phyloP scores from a whole-genome alignment of 2,888 invertebrate genomes.

The Periphyllus acericola region DNA sequence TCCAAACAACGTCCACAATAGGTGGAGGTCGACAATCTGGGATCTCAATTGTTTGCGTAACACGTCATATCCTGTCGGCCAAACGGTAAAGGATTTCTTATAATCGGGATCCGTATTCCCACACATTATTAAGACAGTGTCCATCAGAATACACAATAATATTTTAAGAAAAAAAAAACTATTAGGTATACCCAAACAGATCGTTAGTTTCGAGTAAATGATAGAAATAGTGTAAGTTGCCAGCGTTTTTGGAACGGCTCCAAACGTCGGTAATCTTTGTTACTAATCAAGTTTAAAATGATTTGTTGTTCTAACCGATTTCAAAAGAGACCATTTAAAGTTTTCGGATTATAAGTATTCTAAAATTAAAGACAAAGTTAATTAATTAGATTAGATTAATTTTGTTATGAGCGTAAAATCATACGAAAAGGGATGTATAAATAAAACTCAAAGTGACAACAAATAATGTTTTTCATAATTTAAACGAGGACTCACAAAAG shows the following conservation, averaged over 20 bases:
- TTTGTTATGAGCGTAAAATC: slow-evolving; percentile 35
- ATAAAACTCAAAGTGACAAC: not conserved
- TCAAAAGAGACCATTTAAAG: slow-evolving; percentile 43
- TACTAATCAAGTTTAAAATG: slow-evolving; percentile 53
- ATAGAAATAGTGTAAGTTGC: slow-evolving; percentile 26
- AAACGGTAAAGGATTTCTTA: slow-evolving; percentile 46
- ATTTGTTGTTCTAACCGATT: slow-evolving; percentile 54
- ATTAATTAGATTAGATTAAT: slow-evolving; percentile 40
- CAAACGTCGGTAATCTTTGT: slow-evolving; percentile 44
- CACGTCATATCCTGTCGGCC: slow-evolving; percentile 58
- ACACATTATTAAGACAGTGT: slow-evolving; percentile 48
- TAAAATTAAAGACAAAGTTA: slow-evolving; percentile 41
- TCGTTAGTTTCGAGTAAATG: slow-evolving; percentile 35
- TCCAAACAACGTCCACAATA: slow-evolving; percentile 36
- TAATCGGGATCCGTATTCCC: slow-evolving; percentile 24
- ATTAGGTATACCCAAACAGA: slow-evolving; percentile 30
- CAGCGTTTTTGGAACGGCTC: slow-evolving; percentile 35
- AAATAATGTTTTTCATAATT: not conserved
- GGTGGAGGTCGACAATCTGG: slow-evolving; percentile 47
- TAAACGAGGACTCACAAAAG: not conserved
- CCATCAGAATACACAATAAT: slow-evolving; percentile 45
- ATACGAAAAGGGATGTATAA: not conserved
- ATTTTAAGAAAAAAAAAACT: not conserved
- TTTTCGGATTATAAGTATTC: slow-evolving; percentile 48
- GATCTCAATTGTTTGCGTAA: slow-evolving; percentile 59